phyloP scores from a whole-genome alignment of 1,140 invertebrate genomes.

The Latrodectus geometricus region DNA sequence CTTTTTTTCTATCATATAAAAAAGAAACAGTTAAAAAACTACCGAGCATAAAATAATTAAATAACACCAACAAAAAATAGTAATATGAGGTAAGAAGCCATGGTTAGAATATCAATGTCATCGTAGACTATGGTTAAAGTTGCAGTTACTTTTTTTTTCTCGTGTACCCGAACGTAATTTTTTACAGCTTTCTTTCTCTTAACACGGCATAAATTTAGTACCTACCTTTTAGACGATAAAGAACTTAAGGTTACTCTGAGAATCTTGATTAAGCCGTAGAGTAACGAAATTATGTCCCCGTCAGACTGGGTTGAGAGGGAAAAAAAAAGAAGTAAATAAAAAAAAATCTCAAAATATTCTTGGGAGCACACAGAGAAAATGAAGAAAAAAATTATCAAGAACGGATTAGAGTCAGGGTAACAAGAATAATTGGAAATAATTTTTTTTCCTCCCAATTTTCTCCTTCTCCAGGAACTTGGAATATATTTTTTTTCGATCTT shows the following conservation, averaged over 20 bases:
- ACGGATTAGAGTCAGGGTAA: conserved; percentile 54
- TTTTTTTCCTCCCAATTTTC: conserved; percentile 28
- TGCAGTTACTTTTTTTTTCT: conserved; percentile 30
- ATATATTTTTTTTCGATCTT: conserved; percentile 11
- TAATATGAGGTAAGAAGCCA: conserved; percentile 49
- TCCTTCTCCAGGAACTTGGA: neutral
- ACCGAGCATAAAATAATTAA: conserved; percentile 50
- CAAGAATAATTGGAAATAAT: conserved; percentile 53
- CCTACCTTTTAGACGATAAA: conserved; percentile 56
- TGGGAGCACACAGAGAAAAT: conserved; percentile 38
- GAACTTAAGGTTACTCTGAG: conserved; percentile 51
- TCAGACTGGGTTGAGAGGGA: neutral
- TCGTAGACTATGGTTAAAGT: conserved; percentile 26
- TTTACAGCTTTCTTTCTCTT: conserved; percentile 15
- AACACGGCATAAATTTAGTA: conserved; percentile 47
- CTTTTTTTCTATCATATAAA: neutral
- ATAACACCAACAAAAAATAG: conserved; percentile 50
- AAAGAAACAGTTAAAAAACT: conserved; percentile 20
- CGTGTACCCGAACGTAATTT: conserved; percentile 20
- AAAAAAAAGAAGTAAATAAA: neutral
- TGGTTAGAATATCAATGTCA: conserved; percentile 56
- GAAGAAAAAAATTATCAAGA: conserved; percentile 32
- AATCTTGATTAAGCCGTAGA: conserved; percentile 57
- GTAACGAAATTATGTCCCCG: conserved; percentile 51
- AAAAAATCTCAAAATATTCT: conserved; percentile 57